Percentiles rank a stretch among this genome's conserved stretches.
Evolutionary conservation across 2,888 invertebrate species (phyloP).

Genomic region (Xylota sylvarum): DNA sequence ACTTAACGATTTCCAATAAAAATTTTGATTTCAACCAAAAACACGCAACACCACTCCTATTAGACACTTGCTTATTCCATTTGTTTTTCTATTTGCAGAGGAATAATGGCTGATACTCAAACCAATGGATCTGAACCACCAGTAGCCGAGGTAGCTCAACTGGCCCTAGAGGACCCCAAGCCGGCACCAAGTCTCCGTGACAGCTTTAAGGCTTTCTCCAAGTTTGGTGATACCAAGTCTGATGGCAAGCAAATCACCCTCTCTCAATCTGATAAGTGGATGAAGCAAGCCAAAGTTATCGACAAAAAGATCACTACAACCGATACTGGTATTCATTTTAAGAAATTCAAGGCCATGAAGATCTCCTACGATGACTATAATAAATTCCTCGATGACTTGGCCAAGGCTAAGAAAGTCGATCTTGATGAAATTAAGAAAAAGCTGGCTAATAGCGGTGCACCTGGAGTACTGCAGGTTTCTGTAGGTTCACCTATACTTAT

Average conservation of each 20-base stretch:
- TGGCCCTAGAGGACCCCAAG: conserved; percentile 82
- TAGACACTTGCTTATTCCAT: background rate
- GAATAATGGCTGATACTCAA: conserved; percentile 75
- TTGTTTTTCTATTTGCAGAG: conserved; percentile 67
- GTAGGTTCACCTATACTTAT: conserved; percentile 77
- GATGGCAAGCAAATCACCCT: conserved; percentile 94
- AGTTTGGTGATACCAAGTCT: conserved; percentile 94
- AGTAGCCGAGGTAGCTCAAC: conserved; percentile 82
- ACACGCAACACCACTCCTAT: background rate
- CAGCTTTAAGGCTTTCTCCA: conserved; percentile 92
- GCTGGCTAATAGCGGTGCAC: conserved; percentile 92
- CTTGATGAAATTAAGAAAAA: conserved; percentile 92
- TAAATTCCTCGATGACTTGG: conserved; percentile 93
- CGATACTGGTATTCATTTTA: conserved; percentile 95
- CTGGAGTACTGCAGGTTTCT: conserved; percentile 86
- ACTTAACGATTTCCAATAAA: background rate
- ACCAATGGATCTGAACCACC: conserved; percentile 80
- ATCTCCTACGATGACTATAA: conserved; percentile 91
- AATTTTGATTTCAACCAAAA: background rate
- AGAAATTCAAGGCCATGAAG: conserved; percentile 93
- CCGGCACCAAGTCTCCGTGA: conserved; percentile 87
- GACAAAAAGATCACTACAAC: conserved; percentile 95
- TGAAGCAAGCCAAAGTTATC: conserved; percentile 95
- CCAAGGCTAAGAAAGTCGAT: conserved; percentile 93
- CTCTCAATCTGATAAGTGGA: conserved; percentile 97